phyloP scores from a whole-genome alignment of 1,140 invertebrate genomes.

The Ceratina australensis region DNA sequence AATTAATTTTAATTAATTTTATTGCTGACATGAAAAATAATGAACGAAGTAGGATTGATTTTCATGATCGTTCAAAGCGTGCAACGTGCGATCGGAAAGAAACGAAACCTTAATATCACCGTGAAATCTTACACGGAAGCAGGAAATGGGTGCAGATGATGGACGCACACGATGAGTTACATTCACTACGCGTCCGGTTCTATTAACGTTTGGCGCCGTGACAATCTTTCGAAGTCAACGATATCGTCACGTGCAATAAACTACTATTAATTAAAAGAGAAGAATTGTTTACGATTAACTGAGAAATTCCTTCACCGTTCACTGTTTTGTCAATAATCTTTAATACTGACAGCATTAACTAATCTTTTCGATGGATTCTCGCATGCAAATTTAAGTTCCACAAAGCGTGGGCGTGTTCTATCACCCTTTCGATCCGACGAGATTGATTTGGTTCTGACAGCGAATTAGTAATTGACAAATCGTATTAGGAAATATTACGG shows the following conservation, averaged over 20 bases:
- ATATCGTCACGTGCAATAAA: background rate
- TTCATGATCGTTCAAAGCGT: background rate
- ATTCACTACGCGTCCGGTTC: background rate
- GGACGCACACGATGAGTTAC: background rate
- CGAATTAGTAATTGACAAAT: background rate
- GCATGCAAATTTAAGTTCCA: background rate
- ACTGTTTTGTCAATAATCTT: no score
- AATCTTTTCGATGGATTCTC: no score
- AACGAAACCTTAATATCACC: background rate
- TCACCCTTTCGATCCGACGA: background rate
- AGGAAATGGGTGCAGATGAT: constrained; percentile 22
- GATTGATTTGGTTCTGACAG: constrained; percentile 3
- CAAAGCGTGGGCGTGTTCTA: background rate
- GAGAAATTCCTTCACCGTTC: no score
- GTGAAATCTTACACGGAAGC: constrained; percentile 33
- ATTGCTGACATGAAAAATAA: no score
- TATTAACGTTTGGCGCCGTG: background rate
- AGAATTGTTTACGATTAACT: no score
- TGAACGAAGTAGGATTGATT: no score
- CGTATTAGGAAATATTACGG: background rate
- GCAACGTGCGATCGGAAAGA: background rate
- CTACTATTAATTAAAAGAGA: no score
- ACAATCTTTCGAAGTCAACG: background rate
- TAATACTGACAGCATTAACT: no score
- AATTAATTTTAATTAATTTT: no score